phyloP scores from a whole-genome alignment of 2,113 vertebrate species.

The Gobiocypris rarus region DNA sequence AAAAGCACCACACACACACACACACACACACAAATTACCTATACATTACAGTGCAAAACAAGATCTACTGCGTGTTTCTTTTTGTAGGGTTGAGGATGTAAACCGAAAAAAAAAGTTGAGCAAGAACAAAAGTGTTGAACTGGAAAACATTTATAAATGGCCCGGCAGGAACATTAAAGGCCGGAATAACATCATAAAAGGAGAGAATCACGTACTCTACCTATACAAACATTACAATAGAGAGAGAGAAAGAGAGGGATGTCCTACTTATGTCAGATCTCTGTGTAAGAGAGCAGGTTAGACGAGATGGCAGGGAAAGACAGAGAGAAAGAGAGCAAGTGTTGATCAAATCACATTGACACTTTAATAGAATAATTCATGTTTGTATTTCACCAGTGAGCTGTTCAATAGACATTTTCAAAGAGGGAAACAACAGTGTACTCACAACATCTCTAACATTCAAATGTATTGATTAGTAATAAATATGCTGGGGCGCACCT shows the following conservation, averaged over 20 bases:
- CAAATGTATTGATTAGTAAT: constrained; percentile 26
- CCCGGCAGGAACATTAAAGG: neutral
- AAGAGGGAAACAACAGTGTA: neutral
- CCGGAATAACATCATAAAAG: neutral
- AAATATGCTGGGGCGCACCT: neutral
- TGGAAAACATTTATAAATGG: neutral
- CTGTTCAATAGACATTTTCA: constrained; percentile 10
- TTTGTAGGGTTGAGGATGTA: neutral
- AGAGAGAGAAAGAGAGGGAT: neutral
- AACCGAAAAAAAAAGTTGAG: neutral
- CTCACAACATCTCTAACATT: neutral
- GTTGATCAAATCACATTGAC: constrained; percentile 52
- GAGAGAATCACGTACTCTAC: neutral
- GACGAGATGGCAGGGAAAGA: neutral
- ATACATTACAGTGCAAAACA: neutral
- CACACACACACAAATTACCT: neutral
- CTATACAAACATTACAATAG: neutral
- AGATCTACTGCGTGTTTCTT: neutral
- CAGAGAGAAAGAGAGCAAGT: constrained; percentile 1
- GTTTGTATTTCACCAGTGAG: constrained; percentile 23
- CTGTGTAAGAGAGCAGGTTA: constrained; percentile 11
- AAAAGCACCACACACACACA: neutral
- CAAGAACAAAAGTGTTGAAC: neutral
- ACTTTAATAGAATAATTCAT: constrained; percentile 44
- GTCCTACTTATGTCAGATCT: constrained; percentile 33